These are phyloP conservation scores for Papilio gigon DNA, from an alignment of 2,888 invertebrate species.

Conservation along the genomic window DNA sequence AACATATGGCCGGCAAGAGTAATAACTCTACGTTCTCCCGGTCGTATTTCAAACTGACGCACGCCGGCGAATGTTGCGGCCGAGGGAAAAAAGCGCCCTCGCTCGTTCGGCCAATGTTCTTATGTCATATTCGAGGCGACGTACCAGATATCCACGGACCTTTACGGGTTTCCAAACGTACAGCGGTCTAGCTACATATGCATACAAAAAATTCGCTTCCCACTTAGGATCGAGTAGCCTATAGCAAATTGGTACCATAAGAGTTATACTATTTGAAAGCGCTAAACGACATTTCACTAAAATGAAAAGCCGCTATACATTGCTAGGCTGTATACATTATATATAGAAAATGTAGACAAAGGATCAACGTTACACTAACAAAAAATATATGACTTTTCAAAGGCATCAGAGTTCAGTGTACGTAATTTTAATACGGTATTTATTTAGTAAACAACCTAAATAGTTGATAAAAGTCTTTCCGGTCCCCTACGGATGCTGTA, in stretches of 20 bases:
- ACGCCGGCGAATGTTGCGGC: constrained; percentile 37
- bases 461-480: constrained; percentile 10
- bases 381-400: no score
- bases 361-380: no score
- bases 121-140: constrained; percentile 11
- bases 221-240: no score
- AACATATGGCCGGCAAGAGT: constrained; percentile 38
- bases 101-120: constrained; percentile 18
- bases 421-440: neutral
- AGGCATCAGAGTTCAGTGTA: no score
- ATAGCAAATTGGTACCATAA: neutral
- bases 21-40: constrained; percentile 46
- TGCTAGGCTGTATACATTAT: no score
- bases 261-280: neutral
- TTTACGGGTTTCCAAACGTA: neutral
- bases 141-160: neutral
- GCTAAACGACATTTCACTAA: neutral
- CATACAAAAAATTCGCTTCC: no score
- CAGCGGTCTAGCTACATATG: neutral
- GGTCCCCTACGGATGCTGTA: neutral
- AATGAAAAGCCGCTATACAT: no score
- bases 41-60: constrained; percentile 50
- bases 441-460: neutral
- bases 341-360: no score
- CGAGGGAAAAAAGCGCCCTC: constrained; percentile 44